A percentile compares a stretch with the other conserved stretches of the same genome.
phyloP scores from a whole-genome alignment of 2,797 vertebrate genomes.

The Catostomus latipinnis region DNA sequence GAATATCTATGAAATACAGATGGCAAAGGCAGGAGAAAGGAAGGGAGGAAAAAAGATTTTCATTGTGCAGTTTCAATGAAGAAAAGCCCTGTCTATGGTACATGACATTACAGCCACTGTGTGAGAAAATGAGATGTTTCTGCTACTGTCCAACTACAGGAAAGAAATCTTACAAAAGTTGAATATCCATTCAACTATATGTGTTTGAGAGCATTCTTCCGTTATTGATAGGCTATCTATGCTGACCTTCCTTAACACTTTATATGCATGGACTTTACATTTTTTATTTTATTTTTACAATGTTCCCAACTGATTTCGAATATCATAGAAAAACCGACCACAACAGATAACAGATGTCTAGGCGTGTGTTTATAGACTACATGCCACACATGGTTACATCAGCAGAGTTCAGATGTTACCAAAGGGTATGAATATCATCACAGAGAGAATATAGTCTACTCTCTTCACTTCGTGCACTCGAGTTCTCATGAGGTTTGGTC shows the following conservation, averaged over 20 bases:
- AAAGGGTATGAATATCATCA: slow-evolving; percentile 1
- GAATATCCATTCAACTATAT: not conserved
- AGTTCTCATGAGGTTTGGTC: not conserved
- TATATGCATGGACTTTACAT: not conserved
- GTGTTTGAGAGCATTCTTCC: not conserved
- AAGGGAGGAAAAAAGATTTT: not conserved
- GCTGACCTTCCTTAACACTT: not conserved
- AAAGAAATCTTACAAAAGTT: not conserved
- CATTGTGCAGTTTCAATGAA: slow-evolving; percentile 1
- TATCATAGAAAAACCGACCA: not conserved
- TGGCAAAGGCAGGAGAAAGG: slow-evolving; percentile 19
- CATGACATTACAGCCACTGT: slow-evolving; percentile 3
- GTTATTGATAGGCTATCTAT: slow-evolving; percentile 1
- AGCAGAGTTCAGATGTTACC: not conserved
- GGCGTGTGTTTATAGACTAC: not conserved
- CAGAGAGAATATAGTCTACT: not conserved
- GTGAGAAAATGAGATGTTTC: not conserved
- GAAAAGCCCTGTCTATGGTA: not conserved
- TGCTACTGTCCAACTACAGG: not conserved
- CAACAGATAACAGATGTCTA: not conserved
- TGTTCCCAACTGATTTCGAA: not conserved
- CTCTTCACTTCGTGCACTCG: not conserved
- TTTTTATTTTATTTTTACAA: not conserved
- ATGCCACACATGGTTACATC: not conserved
- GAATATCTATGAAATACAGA: slow-evolving; percentile 62